A percentile compares a stretch with the other conserved stretches of the same genome.
phyloP scores from a whole-genome alignment of 1,140 invertebrate genomes.

The Achroia grisella region DNA sequence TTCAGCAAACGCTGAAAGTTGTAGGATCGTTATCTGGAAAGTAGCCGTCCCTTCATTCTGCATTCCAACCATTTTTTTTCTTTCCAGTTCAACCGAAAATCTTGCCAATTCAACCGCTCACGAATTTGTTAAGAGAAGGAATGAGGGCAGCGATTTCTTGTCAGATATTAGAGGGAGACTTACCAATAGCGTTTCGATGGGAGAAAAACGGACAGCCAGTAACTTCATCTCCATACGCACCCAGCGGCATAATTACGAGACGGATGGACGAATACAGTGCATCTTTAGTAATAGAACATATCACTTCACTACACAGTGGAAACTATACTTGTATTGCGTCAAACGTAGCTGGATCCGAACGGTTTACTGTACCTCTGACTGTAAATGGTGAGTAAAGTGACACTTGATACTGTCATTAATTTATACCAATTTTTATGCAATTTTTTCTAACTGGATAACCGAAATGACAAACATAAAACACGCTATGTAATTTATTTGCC shows the following conservation, averaged over 20 bases:
- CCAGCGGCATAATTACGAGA: constrained; percentile 75
- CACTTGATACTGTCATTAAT: background rate
- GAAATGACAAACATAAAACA: too few species aligned
- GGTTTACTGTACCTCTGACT: constrained; percentile 83
- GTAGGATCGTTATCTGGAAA: too few species aligned
- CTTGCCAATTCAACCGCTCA: constrained; percentile 88
- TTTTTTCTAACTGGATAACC: too few species aligned
- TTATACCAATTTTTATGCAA: too few species aligned
- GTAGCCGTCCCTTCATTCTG: too few species aligned
- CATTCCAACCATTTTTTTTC: constrained; percentile 6
- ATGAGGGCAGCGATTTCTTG: constrained; percentile 95
- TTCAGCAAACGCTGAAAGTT: too few species aligned
- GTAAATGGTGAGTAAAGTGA: constrained; percentile 83
- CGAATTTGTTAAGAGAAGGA: constrained; percentile 87
- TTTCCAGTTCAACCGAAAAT: constrained; percentile 89
- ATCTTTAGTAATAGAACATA: constrained; percentile 90
- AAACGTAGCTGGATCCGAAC: constrained; percentile 86
- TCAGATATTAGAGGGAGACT: constrained; percentile 94
- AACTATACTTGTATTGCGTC: constrained; percentile 93
- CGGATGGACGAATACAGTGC: constrained; percentile 90
- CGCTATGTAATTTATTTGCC: too few species aligned
- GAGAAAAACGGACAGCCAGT: constrained; percentile 84
- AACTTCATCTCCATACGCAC: constrained; percentile 66
- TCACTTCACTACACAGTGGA: constrained; percentile 87
- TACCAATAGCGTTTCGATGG: constrained; percentile 91